Evolutionary conservation across 2,888 invertebrate genomes (phyloP), one percentile per base, ranked within the genome.

Genomic region (Empis stercorea): DNA sequence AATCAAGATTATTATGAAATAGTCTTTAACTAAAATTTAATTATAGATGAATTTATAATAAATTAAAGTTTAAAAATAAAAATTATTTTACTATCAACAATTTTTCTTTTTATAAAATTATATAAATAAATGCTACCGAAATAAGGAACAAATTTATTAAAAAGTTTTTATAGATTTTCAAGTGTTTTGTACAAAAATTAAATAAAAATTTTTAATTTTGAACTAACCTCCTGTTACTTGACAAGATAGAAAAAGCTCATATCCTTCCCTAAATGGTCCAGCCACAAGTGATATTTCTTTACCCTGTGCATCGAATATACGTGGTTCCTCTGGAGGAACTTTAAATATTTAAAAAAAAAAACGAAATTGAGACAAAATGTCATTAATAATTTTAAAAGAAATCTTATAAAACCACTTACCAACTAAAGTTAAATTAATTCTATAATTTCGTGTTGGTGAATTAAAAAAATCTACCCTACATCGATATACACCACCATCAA

Each of bases 381-480:
- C n/a, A n/a, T n/a, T n/a, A 37, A 37, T 37, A 15, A 15, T 15
- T 37, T 43, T 32, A n/a, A 15, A 30, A n/a, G n/a, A 15, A 44
- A 30, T 17, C 2, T 9, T 44, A 39, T 30, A 47, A 11, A 36
- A 14, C 47, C 50, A 74, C 84, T 78, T 70, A 92, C 92, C 88
- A 61, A 92, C 82, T 63, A 93, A 80, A 57, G 87, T 88, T 57
- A 92, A 75, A 64, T 88, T 89, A 61, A 89, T 82, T 61, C 80
- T 77, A 61, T 84, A 87, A 68, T 92, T 92, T 59, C 84, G 78
- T 1, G 92, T 92, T 1, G 91, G 91, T 1, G 88, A 86, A 67
- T 89, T 84, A 51, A 84, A 78, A 63, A 89, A 93, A 72, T 93
- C 92, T 54, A 92, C 84, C 56, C 92, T 75, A 66, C 92, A 92